Percentiles rank a stretch among this genome's conserved stretches.
Conservation (phyloP, 1,140 invertebrate genomes). For the Panagrolaimus sp. region DNA sequence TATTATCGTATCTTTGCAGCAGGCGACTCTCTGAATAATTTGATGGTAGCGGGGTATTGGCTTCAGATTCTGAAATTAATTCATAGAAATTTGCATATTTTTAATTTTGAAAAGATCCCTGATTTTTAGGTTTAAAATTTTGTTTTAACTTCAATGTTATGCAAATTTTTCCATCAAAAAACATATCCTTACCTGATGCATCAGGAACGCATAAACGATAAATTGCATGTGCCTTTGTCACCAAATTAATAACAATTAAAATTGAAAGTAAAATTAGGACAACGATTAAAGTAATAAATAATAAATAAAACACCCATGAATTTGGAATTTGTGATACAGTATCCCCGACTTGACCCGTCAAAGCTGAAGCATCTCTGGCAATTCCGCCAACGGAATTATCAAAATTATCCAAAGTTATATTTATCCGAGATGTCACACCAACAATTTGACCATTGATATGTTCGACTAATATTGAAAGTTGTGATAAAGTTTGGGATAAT, state of each 20-base stretch:
- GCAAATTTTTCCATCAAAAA: too few relatives aligned
- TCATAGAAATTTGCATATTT: not conserved
- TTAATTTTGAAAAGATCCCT: not conserved
- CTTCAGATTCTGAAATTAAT: slow-evolving; percentile 9
- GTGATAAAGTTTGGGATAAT: slow-evolving; percentile 47
- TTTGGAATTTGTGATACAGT: slow-evolving; percentile 55
- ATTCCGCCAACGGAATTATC: slow-evolving; percentile 46
- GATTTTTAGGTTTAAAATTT: too few relatives aligned
- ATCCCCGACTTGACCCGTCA: slow-evolving; percentile 51
- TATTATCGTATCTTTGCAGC: slow-evolving; percentile 23
- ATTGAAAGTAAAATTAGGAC: slow-evolving; percentile 53
- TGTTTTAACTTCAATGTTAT: too few relatives aligned
- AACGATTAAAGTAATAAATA: slow-evolving; percentile 54
- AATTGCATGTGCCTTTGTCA: slow-evolving; percentile 50
- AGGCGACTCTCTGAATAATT: slow-evolving; percentile 30
- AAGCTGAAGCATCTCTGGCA: slow-evolving; percentile 41
- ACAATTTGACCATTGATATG: slow-evolving; percentile 52
- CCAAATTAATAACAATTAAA: slow-evolving; percentile 48
- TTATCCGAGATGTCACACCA: slow-evolving; percentile 49
- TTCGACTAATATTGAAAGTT: slow-evolving; percentile 44
- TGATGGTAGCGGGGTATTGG: not conserved
- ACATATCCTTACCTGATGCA: slow-evolving; percentile 18
- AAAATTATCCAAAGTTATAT: slow-evolving; percentile 52
- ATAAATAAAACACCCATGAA: slow-evolving; percentile 53
- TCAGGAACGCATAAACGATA: slow-evolving; percentile 36